Conservation (phyloP, 2,797 vertebrate species). For the Enteromius mattozi region DNA sequence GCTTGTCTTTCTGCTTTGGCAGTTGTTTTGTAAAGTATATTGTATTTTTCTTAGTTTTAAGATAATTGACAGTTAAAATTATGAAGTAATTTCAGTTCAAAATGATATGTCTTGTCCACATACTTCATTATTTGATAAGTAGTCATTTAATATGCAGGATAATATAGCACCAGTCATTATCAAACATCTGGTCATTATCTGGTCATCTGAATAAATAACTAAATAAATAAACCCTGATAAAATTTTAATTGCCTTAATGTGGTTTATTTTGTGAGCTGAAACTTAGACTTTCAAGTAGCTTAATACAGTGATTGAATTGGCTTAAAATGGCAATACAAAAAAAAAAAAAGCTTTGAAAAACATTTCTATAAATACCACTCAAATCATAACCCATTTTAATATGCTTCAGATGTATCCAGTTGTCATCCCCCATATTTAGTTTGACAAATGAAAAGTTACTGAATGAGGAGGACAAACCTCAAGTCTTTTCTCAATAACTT, state of each 20-base stretch:
- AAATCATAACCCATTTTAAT: background rate
- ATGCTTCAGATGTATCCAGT: background rate
- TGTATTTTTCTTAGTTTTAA: no score
- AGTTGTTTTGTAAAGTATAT: no score
- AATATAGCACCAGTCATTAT: background rate
- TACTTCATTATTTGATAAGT: no score
- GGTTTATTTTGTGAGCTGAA: background rate
- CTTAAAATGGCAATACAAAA: background rate
- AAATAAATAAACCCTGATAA: background rate
- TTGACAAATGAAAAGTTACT: constrained; percentile 21
- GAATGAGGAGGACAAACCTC: constrained; percentile 17
- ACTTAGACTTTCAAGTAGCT: background rate
- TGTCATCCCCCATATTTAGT: background rate
- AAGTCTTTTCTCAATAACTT: background rate
- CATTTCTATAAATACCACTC: background rate
- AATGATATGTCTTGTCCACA: no score
- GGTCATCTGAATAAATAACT: background rate
- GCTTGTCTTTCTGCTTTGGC: background rate
- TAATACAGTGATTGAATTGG: background rate
- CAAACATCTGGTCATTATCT: background rate
- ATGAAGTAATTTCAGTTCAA: no score
- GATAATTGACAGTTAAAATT: no score
- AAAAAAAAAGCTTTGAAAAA: background rate
- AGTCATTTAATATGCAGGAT: no score
- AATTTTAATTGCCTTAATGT: background rate